A percentile compares a stretch with the other conserved stretches of the same genome.
Conservation (phyloP, 2,888 invertebrate species). For the Meteorus colon region DNA sequence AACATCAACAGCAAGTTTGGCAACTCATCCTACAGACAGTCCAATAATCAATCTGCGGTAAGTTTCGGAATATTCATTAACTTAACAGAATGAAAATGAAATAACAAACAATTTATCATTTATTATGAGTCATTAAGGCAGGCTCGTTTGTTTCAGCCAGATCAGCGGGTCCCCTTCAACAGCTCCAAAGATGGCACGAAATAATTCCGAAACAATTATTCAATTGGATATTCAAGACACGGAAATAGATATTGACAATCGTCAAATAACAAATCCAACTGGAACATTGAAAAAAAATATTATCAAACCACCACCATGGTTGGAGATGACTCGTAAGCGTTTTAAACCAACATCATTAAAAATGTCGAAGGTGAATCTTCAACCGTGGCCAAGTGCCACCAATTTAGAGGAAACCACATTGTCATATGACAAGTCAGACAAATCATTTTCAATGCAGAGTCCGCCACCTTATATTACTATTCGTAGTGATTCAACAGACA, state of each 20-base stretch:
- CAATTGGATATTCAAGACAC: slow-evolving; percentile 64
- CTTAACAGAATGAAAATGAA: background rate
- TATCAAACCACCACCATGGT: slow-evolving; percentile 51
- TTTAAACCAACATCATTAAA: slow-evolving; percentile 58
- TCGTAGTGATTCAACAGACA: slow-evolving; percentile 42
- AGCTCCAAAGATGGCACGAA: slow-evolving; percentile 62
- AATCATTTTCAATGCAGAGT: slow-evolving; percentile 27
- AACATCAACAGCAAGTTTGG: slow-evolving; percentile 62
- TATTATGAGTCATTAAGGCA: slow-evolving; percentile 58
- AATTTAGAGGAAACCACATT: slow-evolving; percentile 56
- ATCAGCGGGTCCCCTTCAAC: slow-evolving; percentile 66
- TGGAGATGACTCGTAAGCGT: slow-evolving; percentile 60
- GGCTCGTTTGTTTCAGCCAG: slow-evolving; percentile 71
- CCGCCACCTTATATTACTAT: slow-evolving; percentile 47
- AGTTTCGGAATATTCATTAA: slow-evolving; percentile 31
- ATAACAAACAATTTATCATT: background rate
- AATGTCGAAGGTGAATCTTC: slow-evolving; percentile 55
- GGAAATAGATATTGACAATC: background rate
- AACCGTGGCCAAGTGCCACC: slow-evolving; percentile 69
- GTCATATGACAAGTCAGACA: slow-evolving; percentile 32
- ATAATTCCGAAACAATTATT: slow-evolving; percentile 66
- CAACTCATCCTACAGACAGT: slow-evolving; percentile 59
- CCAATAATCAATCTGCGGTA: slow-evolving; percentile 65
- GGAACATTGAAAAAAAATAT: slow-evolving; percentile 60
- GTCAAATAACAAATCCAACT: slow-evolving; percentile 21